Conservation (phyloP, 2,888 invertebrate species). For the Cetonia aurata region DNA sequence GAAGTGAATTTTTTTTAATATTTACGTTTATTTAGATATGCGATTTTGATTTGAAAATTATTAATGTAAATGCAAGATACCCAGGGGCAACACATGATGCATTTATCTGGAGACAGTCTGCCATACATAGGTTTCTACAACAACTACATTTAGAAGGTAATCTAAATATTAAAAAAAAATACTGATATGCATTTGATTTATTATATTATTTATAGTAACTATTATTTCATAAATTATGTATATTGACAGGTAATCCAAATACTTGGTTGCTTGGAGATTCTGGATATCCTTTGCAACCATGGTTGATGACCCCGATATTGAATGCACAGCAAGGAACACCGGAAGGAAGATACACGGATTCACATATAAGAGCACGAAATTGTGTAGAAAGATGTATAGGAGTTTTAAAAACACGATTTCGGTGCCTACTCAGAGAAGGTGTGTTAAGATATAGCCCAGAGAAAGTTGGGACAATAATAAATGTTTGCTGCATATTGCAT, state of each 20-base stretch:
- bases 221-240: background rate
- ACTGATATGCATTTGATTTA: no score
- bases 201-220: no score
- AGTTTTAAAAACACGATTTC: slow-evolving; percentile 17
- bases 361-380: slow-evolving; percentile 24
- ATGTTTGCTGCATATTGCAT: slow-evolving; percentile 24
- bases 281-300: slow-evolving; percentile 34
- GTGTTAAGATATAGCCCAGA: slow-evolving; percentile 15
- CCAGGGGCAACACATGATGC: no score
- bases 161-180: no score
- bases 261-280: slow-evolving; percentile 38
- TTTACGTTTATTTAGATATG: slow-evolving; percentile 49
- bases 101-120: no score
- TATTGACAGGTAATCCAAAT: slow-evolving; percentile 18
- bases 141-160: no score
- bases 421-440: slow-evolving; percentile 11
- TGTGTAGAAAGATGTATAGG: slow-evolving; percentile 27
- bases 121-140: no score
- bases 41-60: slow-evolving; percentile 51
- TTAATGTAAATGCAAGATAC: slow-evolving; percentile 54
- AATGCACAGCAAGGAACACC: slow-evolving; percentile 4
- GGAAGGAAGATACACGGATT: slow-evolving; percentile 19
- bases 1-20: background rate
- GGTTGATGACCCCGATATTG: no score
- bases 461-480: slow-evolving; percentile 18